Conservation (phyloP, 2,113 vertebrate species). For the Hemiprocne comata region DNA sequence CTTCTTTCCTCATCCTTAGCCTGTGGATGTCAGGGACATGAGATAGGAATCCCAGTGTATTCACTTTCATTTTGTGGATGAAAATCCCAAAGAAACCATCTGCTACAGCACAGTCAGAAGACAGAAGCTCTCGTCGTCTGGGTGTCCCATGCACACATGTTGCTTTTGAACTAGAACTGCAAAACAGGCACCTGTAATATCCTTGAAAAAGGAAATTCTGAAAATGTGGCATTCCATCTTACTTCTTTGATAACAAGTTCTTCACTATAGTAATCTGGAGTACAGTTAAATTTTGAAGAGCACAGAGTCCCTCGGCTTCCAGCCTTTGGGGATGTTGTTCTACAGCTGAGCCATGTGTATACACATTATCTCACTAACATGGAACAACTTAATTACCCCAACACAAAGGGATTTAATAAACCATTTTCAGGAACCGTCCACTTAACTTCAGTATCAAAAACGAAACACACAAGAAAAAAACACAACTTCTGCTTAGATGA, state of each 20-base stretch:
- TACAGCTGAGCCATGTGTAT: background rate
- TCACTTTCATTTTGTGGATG: background rate
- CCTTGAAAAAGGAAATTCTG: background rate
- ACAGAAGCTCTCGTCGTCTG: background rate
- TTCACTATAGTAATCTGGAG: background rate
- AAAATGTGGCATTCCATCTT: background rate
- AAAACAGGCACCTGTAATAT: background rate
- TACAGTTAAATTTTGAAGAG: background rate
- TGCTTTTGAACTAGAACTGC: background rate
- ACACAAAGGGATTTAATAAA: background rate
- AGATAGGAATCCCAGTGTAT: background rate
- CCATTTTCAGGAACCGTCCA: background rate
- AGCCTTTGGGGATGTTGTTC: background rate
- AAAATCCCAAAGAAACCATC: background rate
- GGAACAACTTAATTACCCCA: background rate
- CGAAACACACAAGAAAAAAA: background rate
- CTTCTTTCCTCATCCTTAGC: background rate
- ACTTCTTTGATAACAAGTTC: background rate
- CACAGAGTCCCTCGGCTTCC: background rate
- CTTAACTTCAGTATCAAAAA: background rate
- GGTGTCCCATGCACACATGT: background rate
- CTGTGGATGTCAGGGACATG: background rate
- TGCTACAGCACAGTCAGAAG: background rate
- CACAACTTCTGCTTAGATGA: background rate
- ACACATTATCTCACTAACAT: background rate